Conservation (phyloP, 2,797 vertebrate species). For the Telmatherina bonti region DNA sequence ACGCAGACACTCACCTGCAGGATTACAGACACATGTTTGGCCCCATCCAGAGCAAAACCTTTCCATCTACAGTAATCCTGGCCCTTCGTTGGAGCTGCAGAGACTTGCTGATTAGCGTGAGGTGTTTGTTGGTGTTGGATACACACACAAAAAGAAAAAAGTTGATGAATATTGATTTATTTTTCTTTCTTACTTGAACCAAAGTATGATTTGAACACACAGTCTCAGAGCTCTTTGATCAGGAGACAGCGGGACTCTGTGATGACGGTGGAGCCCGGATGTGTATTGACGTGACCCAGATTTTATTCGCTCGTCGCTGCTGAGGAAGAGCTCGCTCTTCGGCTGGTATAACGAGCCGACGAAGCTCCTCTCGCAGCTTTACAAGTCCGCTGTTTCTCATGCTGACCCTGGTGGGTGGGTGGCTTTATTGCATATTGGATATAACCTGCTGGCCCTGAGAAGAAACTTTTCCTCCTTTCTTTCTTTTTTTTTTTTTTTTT, state of each 20-base stretch:
- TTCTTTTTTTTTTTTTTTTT: neutral
- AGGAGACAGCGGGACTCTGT: conserved; percentile 68
- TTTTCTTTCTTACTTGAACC: conserved; percentile 75
- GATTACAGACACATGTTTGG: conserved; percentile 18
- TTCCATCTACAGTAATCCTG: conserved; percentile 42
- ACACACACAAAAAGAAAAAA: conserved; percentile 38
- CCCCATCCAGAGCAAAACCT: conserved; percentile 36
- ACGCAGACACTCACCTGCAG: conserved; percentile 37
- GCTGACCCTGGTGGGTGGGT: conserved; percentile 60
- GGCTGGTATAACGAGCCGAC: conserved; percentile 36
- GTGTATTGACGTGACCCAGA: conserved; percentile 79
- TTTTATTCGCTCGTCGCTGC: conserved; percentile 57
- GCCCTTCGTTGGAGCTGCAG: conserved; percentile 39
- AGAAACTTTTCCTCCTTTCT: conserved; percentile 25
- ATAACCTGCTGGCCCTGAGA: conserved; percentile 62
- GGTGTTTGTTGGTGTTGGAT: conserved; percentile 64
- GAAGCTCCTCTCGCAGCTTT: conserved; percentile 40
- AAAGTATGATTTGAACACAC: conserved; percentile 78
- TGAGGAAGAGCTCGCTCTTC: conserved; percentile 52
- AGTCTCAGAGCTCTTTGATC: conserved; percentile 78
- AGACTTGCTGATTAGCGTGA: conserved; percentile 68
- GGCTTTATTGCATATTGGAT: conserved; percentile 63
- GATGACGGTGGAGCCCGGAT: conserved; percentile 63
- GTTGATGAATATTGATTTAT: conserved; percentile 78
- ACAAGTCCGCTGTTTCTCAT: conserved; percentile 41